Conservation (phyloP, 1,140 invertebrate species). For the Cyrtorhinus lividipennis region DNA sequence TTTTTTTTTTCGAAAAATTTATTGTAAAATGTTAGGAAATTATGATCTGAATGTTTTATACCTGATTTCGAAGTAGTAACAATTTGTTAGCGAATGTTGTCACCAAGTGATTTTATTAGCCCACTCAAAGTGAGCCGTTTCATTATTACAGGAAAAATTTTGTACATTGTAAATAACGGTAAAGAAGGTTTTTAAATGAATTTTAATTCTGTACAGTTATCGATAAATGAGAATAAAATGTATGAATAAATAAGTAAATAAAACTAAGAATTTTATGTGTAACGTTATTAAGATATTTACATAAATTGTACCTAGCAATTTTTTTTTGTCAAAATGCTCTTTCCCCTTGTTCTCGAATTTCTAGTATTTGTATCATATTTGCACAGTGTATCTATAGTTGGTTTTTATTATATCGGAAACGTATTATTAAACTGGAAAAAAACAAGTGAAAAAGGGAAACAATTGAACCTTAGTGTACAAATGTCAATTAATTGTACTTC, state of each 20-base stretch:
- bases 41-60: too few species aligned
- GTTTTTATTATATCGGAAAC: neutral
- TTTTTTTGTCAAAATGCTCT: neutral
- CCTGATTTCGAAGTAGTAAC: too few species aligned
- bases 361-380: slow-evolving; percentile 24
- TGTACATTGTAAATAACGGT: neutral
- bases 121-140: slow-evolving; percentile 23
- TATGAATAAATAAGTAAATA: slow-evolving; percentile 18
- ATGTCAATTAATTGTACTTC: slow-evolving; percentile 35
- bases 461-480: slow-evolving; percentile 33
- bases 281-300: slow-evolving; percentile 20
- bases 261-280: slow-evolving; percentile 21
- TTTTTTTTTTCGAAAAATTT: too few species aligned
- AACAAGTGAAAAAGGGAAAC: slow-evolving; percentile 24
- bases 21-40: too few species aligned
- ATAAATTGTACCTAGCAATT: neutral
- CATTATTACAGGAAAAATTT: too few species aligned
- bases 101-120: slow-evolving; percentile 25
- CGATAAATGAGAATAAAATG: slow-evolving; percentile 18
- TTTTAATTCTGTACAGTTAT: slow-evolving; percentile 12
- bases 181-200: slow-evolving; percentile 16
- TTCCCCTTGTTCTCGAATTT: neutral
- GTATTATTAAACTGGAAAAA: slow-evolving; percentile 25
- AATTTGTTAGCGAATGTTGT: too few species aligned
- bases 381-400: slow-evolving; percentile 25